These are phyloP conservation scores for Machimus atricapillus DNA, from an alignment of 2,888 invertebrate species.

Conservation along the genomic window DNA sequence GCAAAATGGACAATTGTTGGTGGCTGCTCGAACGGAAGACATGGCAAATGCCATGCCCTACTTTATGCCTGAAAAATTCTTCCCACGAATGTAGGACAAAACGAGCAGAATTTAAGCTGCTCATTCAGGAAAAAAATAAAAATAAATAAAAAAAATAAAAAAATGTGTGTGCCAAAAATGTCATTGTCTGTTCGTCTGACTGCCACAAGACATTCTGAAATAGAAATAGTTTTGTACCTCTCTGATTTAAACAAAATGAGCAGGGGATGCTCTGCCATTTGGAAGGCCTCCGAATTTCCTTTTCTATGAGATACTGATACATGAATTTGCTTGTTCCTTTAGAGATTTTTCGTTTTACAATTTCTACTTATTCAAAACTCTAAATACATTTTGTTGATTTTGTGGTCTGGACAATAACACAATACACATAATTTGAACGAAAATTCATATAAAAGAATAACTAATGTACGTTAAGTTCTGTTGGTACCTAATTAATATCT, in stretches of 20 bases:
- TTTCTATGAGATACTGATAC: background rate
- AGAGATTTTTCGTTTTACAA: background rate
- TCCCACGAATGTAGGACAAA: slow-evolving; percentile 20
- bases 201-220: background rate
- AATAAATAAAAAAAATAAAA: slow-evolving; percentile 49
- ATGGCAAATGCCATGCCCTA: slow-evolving; percentile 34
- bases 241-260: background rate
- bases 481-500: too few species aligned
- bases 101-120: background rate
- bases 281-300: background rate
- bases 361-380: background rate
- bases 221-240: background rate
- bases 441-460: too few species aligned
- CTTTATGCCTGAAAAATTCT: background rate
- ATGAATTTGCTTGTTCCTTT: background rate
- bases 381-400: background rate
- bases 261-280: background rate
- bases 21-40: slow-evolving; percentile 9
- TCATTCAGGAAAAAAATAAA: background rate
- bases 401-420: background rate
- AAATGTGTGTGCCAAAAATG: slow-evolving; percentile 46
- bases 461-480: too few species aligned
- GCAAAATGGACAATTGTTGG: slow-evolving; percentile 3
- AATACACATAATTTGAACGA: background rate
- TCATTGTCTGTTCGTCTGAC: background rate